Percentiles rank a stretch among this genome's conserved stretches.
Evolutionary conservation across 2,888 invertebrate genomes (phyloP).

Genomic region (Periphyllus acericola): DNA sequence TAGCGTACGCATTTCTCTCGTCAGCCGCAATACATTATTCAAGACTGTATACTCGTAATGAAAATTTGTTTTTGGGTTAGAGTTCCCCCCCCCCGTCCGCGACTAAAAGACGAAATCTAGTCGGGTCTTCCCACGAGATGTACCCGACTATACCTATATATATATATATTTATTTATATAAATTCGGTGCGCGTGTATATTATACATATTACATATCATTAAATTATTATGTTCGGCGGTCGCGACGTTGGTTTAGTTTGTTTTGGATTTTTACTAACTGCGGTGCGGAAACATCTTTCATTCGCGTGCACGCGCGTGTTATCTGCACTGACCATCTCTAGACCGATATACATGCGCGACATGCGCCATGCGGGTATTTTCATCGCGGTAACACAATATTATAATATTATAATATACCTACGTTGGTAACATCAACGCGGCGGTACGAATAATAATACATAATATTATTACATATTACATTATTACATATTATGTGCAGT

Average conservation of each 20-base stretch:
- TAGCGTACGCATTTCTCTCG: background rate
- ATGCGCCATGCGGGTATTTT: background rate
- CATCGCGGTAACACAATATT: background rate
- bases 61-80: constrained; percentile 13
- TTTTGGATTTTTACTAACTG: constrained; percentile 8
- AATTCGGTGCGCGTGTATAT: background rate
- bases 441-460: background rate
- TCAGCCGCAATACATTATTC: constrained; percentile 2
- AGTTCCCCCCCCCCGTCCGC: background rate
- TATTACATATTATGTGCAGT: background rate
- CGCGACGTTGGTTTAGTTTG: background rate
- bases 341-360: background rate
- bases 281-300: constrained; percentile 19
- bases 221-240: background rate
- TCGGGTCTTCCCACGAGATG: background rate
- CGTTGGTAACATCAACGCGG: background rate
- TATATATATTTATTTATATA: too few species aligned
- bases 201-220: background rate
- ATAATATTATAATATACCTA: too few species aligned
- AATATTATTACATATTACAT: too few species aligned
- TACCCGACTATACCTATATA: background rate
- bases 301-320: background rate
- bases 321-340: constrained; percentile 7
- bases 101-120: constrained; percentile 11
- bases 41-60: background rate